Percentiles rank a stretch among this genome's conserved stretches.
phyloP scores from a whole-genome alignment of 2,113 vertebrate species.

The Cryptomyrus ogoouensis region DNA sequence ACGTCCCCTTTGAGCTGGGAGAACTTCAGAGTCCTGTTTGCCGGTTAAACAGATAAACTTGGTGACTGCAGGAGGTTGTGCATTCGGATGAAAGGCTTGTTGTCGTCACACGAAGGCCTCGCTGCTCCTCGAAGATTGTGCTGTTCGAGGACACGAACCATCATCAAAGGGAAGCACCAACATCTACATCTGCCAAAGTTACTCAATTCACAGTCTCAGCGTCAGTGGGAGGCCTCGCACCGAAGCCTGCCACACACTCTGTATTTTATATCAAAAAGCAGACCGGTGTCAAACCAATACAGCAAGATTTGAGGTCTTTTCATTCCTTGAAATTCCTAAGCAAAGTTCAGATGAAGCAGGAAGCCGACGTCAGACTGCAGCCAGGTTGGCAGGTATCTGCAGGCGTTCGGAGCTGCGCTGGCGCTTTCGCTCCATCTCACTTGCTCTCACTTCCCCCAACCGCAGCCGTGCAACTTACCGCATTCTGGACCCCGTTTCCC shows the following conservation, averaged over 20 bases:
- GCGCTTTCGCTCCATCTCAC: not conserved
- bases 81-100: slow-evolving; percentile 7
- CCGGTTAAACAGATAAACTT: slow-evolving; percentile 4
- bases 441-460: not conserved
- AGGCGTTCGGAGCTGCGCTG: not conserved
- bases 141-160: not conserved
- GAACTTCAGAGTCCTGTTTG: not conserved
- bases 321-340: not conserved
- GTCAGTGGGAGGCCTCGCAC: not conserved
- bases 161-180: not conserved
- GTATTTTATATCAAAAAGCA: not conserved
- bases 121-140: not conserved
- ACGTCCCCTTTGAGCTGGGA: not conserved
- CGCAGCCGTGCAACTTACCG: not conserved
- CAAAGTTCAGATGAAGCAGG: slow-evolving; percentile 1
- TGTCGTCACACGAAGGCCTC: not conserved
- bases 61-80: not conserved
- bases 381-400: not conserved
- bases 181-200: not conserved
- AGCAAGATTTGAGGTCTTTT: not conserved
- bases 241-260: not conserved
- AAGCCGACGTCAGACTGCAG: not conserved
- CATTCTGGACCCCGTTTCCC: not conserved
- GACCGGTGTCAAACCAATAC: not conserved
- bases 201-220: not conserved